Base-by-base conservation (phyloP, 2,797 vertebrate species). In the Thunnus albacares region DNA sequence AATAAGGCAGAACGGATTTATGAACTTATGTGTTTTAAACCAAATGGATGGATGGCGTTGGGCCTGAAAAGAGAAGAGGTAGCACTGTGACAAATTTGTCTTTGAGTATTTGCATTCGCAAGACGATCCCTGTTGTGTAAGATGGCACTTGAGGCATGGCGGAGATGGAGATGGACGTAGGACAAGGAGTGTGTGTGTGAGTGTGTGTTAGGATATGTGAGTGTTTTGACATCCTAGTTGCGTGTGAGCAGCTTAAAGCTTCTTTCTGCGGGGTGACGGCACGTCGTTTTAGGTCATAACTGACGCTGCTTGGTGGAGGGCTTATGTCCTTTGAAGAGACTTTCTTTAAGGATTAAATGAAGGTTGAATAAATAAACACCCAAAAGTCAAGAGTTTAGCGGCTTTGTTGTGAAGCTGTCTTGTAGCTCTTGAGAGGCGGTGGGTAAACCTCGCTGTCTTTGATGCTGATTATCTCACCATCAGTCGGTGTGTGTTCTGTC, bases 71-170 rank as follows among this genome's bases (percentile, higher is more conserved):
- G 86, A 83, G 78, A 81, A 69, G 71, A 81, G 67, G 85, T 49
- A 18, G 47, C 65, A 70, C 69, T 62, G 81, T 84, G 84, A 91
- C 81, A 84, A 73, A 81, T 86, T 87, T 81, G 62, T 82, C 64
- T 82, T 10, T 38, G 72, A 87, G 82, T 80, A 53, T 75, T 83
- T 12, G 66, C 70, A 83, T 89, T 81, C 80, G 63, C 76, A 91
- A 87, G 87, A 84, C 13, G 82, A 88, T 87, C 84, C 71, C 60
- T n/a, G 76, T 91, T 90, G 90, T 93, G 88, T 91, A 90, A 90
- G 86, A 78, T 81, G 71, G 89, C 87, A 81, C 87, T 83, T 68
- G 56, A 90, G 80, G 80, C 82, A 49, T 30, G 67, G 63, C 26
- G 13, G 67, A 61, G 68, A 78, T 81, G 69, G 49, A 74, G 66